A percentile compares a stretch with the other conserved stretches of the same genome.
phyloP scores from a whole-genome alignment of 2,113 vertebrate genomes.

The Campylorhamphus procurvoides region DNA sequence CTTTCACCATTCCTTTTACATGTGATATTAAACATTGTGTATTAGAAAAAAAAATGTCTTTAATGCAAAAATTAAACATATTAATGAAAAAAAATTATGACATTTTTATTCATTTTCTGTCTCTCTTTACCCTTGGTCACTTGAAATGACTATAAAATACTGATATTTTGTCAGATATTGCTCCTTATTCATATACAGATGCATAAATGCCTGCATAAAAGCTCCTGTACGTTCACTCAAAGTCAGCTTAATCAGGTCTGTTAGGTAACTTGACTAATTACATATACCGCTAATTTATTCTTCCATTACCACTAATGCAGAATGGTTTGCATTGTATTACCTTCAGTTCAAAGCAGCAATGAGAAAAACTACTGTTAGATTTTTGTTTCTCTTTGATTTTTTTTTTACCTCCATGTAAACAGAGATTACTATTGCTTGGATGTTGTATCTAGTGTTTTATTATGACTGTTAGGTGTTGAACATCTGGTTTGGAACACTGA shows the following conservation, averaged over 20 bases:
- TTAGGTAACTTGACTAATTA: not conserved
- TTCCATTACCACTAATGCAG: not conserved
- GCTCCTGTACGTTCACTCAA: not conserved
- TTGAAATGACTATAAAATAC: not conserved
- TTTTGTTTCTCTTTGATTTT: not conserved
- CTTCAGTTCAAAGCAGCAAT: not conserved
- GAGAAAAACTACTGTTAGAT: not conserved
- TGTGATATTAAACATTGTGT: not conserved
- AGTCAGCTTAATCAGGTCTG: not conserved
- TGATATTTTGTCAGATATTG: not conserved
- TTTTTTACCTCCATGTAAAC: not conserved
- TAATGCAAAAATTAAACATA: not conserved
- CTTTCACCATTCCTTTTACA: not conserved
- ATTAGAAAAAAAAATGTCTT: not conserved
- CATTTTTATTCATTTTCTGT: not conserved
- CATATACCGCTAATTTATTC: not conserved
- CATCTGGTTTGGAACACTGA: not conserved
- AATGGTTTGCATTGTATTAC: not conserved
- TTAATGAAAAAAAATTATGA: not conserved
- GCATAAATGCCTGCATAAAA: not conserved
- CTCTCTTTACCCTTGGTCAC: not conserved
- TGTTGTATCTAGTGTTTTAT: not conserved
- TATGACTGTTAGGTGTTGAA: not conserved
- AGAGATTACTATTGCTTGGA: not conserved
- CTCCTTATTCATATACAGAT: not conserved